Percentiles rank a stretch among this genome's conserved stretches.
These are phyloP conservation scores for Ptilodon capucinus DNA, from an alignment of 2,888 invertebrate genomes.

Conservation along the genomic window DNA sequence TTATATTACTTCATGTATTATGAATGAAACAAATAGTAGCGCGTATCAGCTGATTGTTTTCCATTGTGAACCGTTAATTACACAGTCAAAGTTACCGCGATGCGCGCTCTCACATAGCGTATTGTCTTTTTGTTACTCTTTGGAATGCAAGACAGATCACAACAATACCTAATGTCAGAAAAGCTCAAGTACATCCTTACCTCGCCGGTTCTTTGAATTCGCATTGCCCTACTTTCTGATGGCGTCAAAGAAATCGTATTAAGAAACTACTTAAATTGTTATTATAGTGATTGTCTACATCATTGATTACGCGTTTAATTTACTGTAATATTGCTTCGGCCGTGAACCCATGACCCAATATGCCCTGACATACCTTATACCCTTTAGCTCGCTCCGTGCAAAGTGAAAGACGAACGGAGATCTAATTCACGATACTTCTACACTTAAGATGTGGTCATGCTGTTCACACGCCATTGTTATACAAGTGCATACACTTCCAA, in stretches of 20 bases:
- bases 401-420: slow-evolving; percentile 73
- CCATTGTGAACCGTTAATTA: neutral
- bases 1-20: neutral
- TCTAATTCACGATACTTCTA: slow-evolving; percentile 53
- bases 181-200: no score
- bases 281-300: neutral
- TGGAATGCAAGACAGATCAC: no score
- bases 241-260: no score
- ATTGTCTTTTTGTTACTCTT: neutral
- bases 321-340: slow-evolving; percentile 35
- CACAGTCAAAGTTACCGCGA: neutral
- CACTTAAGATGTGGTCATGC: slow-evolving; percentile 58
- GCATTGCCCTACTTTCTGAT: neutral
- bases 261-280: neutral
- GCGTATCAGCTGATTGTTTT: neutral
- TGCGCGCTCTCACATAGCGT: neutral
- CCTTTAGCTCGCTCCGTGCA: slow-evolving; percentile 57
- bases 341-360: slow-evolving; percentile 59
- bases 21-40: neutral
- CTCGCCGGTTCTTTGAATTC: neutral
- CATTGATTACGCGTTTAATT: slow-evolving; percentile 6
- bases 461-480: slow-evolving; percentile 65
- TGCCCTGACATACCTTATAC: slow-evolving; percentile 54
- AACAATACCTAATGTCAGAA: no score
- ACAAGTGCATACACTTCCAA: slow-evolving; percentile 47